Evolutionary conservation across 2,113 vertebrate genomes (phyloP), one percentile per base, ranked within the genome.

Genomic region (Phalacrocorax brasilianus): DNA sequence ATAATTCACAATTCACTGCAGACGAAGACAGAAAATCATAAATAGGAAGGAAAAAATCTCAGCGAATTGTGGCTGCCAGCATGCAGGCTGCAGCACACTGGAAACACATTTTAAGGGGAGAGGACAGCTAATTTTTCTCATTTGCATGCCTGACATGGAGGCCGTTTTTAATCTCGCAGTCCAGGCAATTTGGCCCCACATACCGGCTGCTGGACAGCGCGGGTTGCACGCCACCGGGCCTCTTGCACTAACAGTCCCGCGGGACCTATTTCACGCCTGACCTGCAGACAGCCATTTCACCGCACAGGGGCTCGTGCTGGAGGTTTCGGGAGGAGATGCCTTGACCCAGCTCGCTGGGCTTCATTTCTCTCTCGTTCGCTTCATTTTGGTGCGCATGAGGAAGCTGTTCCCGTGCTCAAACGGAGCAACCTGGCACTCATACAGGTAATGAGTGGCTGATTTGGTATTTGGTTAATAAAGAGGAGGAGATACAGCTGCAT

Each of bases 221-320:
- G 11, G 28, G 42, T 32, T 18, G 30, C 21, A 22, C 1, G 17
- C 14, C n/a, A 38, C 58, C 21, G 50, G 50, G 30, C 38, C 3
- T 47, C 45, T 24, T 44, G 45, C 2, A 11, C 18, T 33, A 12
- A 3, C 28, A 32, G 63, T 27, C 56, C 26, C 1, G 3, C 1
- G 3, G 70, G n/a, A 11, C 8, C 6, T 7, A 1, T 22, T 30
- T 19, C 20, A 5, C 1, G 6, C 59, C 14, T 9, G 21, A 21
- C 8, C 35, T 6, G 63, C 55, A 12, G 72, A 1, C 33, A 12
- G 65, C 35, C 88, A 3, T 17, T 22, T 28, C 11, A 0, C 35
- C 1, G 44, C 1, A 7, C 8, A 0, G 0, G 44, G 0, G 71
- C 73, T 14, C 4, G 32, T 1, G 8, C 68, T 4, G 40, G 62